phyloP scores from a whole-genome alignment of 2,113 vertebrate genomes.

The Pterophyllum scalare region DNA sequence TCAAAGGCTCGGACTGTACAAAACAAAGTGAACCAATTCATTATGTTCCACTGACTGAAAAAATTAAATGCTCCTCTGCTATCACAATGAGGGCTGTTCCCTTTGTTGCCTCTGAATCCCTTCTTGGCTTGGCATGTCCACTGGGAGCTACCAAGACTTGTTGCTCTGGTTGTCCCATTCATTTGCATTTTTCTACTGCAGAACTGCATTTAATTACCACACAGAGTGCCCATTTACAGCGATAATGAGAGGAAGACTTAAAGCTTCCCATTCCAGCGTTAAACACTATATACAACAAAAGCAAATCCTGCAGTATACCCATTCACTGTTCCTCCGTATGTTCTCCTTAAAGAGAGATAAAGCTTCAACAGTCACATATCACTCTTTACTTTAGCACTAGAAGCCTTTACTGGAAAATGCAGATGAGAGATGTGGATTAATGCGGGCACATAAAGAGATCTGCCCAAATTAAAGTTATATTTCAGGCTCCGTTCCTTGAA shows the following conservation, averaged over 20 bases:
- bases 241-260: constrained; percentile 55
- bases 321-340: constrained; percentile 33
- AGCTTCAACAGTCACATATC: background rate
- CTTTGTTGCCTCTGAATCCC: constrained; percentile 55
- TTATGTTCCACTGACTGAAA: constrained; percentile 33
- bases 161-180: constrained; percentile 54
- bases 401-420: constrained; percentile 40
- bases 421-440: constrained; percentile 7
- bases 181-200: constrained; percentile 62
- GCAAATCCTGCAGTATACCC: constrained; percentile 1
- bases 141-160: constrained; percentile 47
- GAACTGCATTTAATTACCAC: constrained; percentile 63
- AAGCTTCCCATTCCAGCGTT: constrained; percentile 32
- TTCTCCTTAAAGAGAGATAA: constrained; percentile 24
- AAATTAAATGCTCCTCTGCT: constrained; percentile 20
- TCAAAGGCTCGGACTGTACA: background rate
- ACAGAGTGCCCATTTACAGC: constrained; percentile 53
- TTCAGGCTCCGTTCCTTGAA: constrained; percentile 10
- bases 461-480: constrained; percentile 24
- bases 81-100: constrained; percentile 38
- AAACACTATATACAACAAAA: constrained; percentile 36
- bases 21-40: constrained; percentile 41
- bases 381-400: constrained; percentile 2
- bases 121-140: constrained; percentile 40
- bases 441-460: constrained; percentile 14